A percentile compares a stretch with the other conserved stretches of the same genome.
These are phyloP conservation scores for Drosophila pruinosa DNA, from an alignment of 1,140 invertebrate species.

Conservation along the genomic window DNA sequence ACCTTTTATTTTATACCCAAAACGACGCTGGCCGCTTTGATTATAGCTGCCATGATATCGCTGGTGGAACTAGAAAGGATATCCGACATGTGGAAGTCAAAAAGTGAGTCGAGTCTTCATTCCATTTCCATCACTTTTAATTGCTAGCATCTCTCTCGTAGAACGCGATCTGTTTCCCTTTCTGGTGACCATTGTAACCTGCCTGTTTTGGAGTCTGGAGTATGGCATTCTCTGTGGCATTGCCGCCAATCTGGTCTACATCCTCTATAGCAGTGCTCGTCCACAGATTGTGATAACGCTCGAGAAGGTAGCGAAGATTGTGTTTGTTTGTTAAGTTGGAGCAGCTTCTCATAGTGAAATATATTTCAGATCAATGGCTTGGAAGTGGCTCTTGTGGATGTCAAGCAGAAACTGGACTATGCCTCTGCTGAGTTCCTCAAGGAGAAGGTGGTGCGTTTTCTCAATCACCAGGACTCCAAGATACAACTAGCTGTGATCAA, in stretches of 20 bases:
- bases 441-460: constrained; percentile 64
- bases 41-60: constrained; percentile 91
- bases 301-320: constrained; percentile 84
- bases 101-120: constrained; percentile 86
- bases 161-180: constrained; percentile 91
- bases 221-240: constrained; percentile 93
- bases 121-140: background rate
- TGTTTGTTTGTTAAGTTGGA: background rate
- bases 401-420: constrained; percentile 75
- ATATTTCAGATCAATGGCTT: constrained; percentile 48
- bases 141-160: constrained; percentile 65
- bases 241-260: constrained; percentile 88
- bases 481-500: constrained; percentile 84
- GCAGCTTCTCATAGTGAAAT: background rate
- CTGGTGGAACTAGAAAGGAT: constrained; percentile 91
- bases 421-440: constrained; percentile 76
- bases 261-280: constrained; percentile 91
- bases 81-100: constrained; percentile 90
- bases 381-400: constrained; percentile 61
- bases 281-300: constrained; percentile 87
- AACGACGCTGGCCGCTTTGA: constrained; percentile 88
- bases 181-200: constrained; percentile 88
- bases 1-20: constrained; percentile 92
- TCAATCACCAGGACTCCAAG: constrained; percentile 41
- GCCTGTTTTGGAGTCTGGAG: constrained; percentile 90